These are phyloP conservation scores for Kobus ellipsiprymnus DNA, from an alignment of 2,113 vertebrate species.

Conservation along the genomic window DNA sequence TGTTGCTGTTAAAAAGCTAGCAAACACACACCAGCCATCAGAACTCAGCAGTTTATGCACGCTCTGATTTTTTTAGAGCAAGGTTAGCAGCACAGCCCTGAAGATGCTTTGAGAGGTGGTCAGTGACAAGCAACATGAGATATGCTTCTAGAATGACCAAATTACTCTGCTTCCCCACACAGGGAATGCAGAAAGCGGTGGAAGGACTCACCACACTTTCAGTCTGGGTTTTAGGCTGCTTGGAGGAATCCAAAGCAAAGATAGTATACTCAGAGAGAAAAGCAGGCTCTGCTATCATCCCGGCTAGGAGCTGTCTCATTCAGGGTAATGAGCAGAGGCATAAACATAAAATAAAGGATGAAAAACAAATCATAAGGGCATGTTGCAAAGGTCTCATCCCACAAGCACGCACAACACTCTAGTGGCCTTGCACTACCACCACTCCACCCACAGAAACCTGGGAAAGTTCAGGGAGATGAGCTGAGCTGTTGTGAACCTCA, in stretches of 20 bases:
- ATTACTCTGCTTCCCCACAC: slow-evolving; percentile 81
- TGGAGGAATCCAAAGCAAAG: slow-evolving; percentile 99
- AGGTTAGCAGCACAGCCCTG: slow-evolving; percentile 81
- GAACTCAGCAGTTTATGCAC: slow-evolving; percentile 55
- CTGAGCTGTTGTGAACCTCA: background rate
- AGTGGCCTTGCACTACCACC: background rate
- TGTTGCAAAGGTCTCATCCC: slow-evolving; percentile 20
- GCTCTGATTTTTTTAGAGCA: slow-evolving; percentile 81
- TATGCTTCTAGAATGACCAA: slow-evolving; percentile 75
- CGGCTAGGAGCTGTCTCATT: slow-evolving; percentile 95
- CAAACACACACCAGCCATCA: slow-evolving; percentile 74
- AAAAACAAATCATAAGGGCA: slow-evolving; percentile 63
- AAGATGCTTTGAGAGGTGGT: slow-evolving; percentile 83
- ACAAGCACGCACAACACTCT: background rate
- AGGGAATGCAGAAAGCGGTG: slow-evolving; percentile 78
- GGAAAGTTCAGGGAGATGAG: background rate
- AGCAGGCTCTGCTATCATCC: slow-evolving; percentile 99
- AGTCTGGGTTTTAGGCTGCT: slow-evolving; percentile 91
- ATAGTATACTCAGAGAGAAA: slow-evolving; percentile 99
- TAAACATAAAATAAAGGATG: slow-evolving; percentile 85
- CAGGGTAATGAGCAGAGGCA: slow-evolving; percentile 86
- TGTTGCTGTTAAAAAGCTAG: slow-evolving; percentile 62
- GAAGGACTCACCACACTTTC: slow-evolving; percentile 95
- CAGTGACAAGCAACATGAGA: slow-evolving; percentile 83
- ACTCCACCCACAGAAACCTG: background rate